phyloP scores from a whole-genome alignment of 2,113 vertebrate species.

The Sisor rabdophorus region DNA sequence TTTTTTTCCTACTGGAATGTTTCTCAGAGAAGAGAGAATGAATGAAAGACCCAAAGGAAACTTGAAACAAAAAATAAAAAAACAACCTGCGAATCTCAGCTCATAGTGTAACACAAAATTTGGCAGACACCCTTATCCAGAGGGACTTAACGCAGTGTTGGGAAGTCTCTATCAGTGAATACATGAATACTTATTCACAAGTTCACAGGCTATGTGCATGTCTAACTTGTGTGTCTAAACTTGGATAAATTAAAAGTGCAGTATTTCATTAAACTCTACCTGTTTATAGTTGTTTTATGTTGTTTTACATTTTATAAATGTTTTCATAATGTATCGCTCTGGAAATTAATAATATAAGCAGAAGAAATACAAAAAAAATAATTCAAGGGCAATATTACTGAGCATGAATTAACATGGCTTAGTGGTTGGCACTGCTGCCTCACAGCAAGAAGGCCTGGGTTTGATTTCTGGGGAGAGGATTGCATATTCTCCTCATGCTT shows the following conservation, averaged over 20 bases:
- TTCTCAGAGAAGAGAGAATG: neutral
- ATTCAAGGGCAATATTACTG: neutral
- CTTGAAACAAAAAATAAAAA: neutral
- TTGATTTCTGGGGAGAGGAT: no score
- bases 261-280: neutral
- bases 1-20: neutral
- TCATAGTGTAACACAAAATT: neutral
- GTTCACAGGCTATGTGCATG: neutral
- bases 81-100: neutral
- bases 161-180: no score
- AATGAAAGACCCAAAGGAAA: neutral
- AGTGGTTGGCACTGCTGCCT: no score
- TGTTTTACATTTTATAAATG: no score
- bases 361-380: neutral
- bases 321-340: neutral
- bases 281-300: no score
- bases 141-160: no score
- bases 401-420: no score
- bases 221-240: no score
- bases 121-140: no score
- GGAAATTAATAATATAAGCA: neutral
- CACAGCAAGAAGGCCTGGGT: no score
- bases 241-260: neutral
- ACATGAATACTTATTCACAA: no score
- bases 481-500: no score